These are phyloP conservation scores for Daktulosphaira vitifoliae DNA, from an alignment of 1,140 invertebrate genomes.

Conservation along the genomic window DNA sequence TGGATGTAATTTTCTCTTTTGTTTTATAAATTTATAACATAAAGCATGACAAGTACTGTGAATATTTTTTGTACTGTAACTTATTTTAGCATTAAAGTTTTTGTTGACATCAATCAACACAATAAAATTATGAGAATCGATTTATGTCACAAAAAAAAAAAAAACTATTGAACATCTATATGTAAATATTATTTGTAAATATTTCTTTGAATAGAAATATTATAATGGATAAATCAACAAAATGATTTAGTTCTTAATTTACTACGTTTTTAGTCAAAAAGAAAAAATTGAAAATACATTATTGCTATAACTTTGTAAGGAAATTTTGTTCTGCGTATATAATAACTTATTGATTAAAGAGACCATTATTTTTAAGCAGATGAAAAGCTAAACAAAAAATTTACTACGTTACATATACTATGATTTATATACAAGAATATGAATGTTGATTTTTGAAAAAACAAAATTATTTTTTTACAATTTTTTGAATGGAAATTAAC, in stretches of 20 bases:
- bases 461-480: no score
- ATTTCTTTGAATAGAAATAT: no score
- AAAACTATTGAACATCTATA: neutral
- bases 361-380: no score
- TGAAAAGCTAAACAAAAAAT: neutral
- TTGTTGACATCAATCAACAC: neutral
- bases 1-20: slow-evolving; percentile 6
- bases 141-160: no score
- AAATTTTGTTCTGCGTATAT: no score
- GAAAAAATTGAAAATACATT: slow-evolving; percentile 16
- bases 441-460: no score
- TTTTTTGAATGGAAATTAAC: no score
- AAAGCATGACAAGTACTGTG: slow-evolving; percentile 22
- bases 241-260: neutral
- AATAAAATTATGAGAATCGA: neutral
- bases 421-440: slow-evolving; percentile 16
- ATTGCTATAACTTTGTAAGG: neutral
- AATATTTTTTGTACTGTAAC: slow-evolving; percentile 24
- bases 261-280: neutral
- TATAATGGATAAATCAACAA: neutral
- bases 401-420: neutral
- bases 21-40: neutral
- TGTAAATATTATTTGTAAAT: neutral
- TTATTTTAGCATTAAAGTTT: neutral
- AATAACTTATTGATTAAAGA: no score